These are phyloP conservation scores for Papilio glaucus DNA, from an alignment of 1,140 invertebrate genomes.

Conservation along the genomic window DNA sequence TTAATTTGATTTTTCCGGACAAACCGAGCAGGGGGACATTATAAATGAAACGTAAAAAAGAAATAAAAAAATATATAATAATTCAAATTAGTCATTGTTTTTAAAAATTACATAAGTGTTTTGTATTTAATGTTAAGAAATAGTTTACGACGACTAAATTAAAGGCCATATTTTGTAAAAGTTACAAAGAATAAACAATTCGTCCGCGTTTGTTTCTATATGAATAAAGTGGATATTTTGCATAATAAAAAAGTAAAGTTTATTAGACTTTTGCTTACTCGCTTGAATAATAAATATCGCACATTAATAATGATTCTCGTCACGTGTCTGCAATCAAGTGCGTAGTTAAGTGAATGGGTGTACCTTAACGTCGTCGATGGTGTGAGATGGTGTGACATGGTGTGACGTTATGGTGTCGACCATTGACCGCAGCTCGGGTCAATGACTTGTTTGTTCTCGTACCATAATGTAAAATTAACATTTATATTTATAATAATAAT, in stretches of 20 bases:
- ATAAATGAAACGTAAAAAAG: too few species aligned
- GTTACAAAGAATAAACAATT: neutral
- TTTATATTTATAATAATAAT: too few species aligned
- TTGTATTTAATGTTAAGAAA: neutral
- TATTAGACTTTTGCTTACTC: neutral
- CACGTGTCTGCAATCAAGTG: conserved; percentile 15
- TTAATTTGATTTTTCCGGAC: too few species aligned
- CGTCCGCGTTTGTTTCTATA: neutral
- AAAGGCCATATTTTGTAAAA: neutral
- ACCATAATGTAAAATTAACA: too few species aligned
- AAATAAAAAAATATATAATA: too few species aligned
- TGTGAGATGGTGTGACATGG: neutral
- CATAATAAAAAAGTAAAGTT: neutral
- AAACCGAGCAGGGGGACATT: too few species aligned
- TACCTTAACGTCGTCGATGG: neutral
- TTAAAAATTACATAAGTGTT: too few species aligned
- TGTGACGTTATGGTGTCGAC: neutral
- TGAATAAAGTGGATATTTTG: neutral
- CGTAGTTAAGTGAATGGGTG: conserved; percentile 7
- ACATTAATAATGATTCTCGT: neutral
- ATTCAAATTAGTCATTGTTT: too few species aligned
- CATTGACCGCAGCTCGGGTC: neutral
- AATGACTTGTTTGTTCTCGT: neutral
- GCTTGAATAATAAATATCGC: conserved; percentile 14
- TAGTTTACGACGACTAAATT: neutral